Evolutionary conservation across 64 coral and sea anemone species (phyloP), one percentile per base, ranked within the genome.

Genomic region (Montipora sp.): DNA sequence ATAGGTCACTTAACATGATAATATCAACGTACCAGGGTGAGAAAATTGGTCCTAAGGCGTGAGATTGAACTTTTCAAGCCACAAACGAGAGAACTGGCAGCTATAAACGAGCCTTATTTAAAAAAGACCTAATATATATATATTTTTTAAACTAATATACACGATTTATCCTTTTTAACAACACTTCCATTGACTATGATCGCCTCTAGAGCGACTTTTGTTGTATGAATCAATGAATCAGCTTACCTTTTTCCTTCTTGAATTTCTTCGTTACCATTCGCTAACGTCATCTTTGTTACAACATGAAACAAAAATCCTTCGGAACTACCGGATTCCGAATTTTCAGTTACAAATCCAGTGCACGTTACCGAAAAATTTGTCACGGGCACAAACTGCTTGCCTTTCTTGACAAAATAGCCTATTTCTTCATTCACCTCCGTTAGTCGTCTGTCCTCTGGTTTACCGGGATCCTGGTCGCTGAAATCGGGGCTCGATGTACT

Each of bases 301-400:
- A 71, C 67, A 7, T 71, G 18, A 14, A 71, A 71, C 67, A 71
- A 48, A 47, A 79, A 80, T 11, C 19, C 78, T 16, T 80, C 18
- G 19, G 78, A 80, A 43, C 78, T 50, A 2, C 47, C 7, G 3
- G 19, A 47, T 47, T n/a, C 7, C 47, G 49, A 9, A 23, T 59
- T 80, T 51, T 80, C 49, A 3, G 57, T 49, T 1, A 80, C 78
- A 23, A 48, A 80, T 13, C 78, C 78, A 14, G 47, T 55, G 46
- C 78, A 80, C 23, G 1, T 49, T 2, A 80, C 49, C 20, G 78
- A 80, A 80, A 80, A 80, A 47, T 80, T 80, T 6, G 78, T 80
- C 45, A 80, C 46, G 9, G 78, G 78, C 45, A 80, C 47, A 9
- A 80, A 80, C 47, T 80, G 19, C 78, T 2, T 80, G 16, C 78